A percentile compares a stretch with the other conserved stretches of the same genome.
Evolutionary conservation across 2,113 vertebrate genomes (phyloP).

Genomic region (Arenaria interpres): DNA sequence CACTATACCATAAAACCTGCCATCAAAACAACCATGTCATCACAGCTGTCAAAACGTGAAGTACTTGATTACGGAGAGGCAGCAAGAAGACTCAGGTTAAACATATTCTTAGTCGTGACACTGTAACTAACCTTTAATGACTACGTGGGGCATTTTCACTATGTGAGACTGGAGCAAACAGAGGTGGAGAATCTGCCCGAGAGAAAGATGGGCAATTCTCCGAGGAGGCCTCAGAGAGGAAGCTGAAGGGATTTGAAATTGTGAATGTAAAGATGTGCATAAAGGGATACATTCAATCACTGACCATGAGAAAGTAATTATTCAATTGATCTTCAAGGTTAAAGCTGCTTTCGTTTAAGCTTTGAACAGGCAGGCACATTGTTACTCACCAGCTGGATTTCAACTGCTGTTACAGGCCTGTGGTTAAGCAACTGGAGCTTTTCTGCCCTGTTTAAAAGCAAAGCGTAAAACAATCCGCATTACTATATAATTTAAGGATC

Average conservation of each 20-base stretch:
- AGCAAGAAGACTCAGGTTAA: not conserved
- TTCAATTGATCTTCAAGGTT: not conserved
- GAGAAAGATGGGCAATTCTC: not conserved
- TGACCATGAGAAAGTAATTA: conserved; percentile 18
- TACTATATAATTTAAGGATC: not conserved
- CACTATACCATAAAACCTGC: not conserved
- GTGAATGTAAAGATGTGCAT: not conserved
- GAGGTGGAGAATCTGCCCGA: not conserved
- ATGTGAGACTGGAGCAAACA: not conserved
- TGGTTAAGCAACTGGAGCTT: conserved; percentile 95
- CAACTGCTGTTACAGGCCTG: conserved; percentile 92
- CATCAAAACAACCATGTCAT: not conserved
- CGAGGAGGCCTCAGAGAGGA: not conserved
- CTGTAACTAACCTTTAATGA: not conserved
- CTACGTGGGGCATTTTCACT: not conserved
- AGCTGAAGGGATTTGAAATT: not conserved
- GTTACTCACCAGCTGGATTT: conserved; percentile 93
- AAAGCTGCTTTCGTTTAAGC: not conserved
- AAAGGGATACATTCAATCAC: not conserved
- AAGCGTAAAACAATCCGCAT: not conserved
- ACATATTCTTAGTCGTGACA: not conserved
- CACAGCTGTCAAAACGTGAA: not conserved
- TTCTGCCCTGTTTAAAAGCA: conserved; percentile 85
- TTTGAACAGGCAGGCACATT: not conserved
- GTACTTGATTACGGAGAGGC: not conserved